Base-by-base conservation (phyloP, 2,113 vertebrate species). In the Entelurus aequoreus region DNA sequence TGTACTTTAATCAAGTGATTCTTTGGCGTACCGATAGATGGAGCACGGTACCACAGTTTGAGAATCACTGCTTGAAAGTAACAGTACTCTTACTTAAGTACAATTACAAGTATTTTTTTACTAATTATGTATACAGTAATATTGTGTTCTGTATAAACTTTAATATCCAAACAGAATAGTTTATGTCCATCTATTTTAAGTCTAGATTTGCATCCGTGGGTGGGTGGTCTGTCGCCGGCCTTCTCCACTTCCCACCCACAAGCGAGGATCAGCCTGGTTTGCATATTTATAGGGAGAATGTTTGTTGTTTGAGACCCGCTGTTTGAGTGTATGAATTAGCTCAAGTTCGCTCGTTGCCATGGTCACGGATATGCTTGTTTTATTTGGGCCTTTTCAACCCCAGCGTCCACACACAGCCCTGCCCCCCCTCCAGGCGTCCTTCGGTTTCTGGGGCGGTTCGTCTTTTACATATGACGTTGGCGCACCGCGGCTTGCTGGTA, bases 211-310 rank as follows among this genome's bases (percentile, higher is more conserved):
- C 55, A 63, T 68, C 62, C 61, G 63, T 36, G 51, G 59, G 74
- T 82, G 84, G 85, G 84, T 81, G 88, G 86, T 83, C 83, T 73
- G 60, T 74, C 75, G 63, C 72, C 62, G 56, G 66, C 58, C 52
- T 21, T 71, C 67, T 57, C 59, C 14, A 8, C 63, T 80, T 72
- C 79, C 81, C 79, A 75, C 78, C 77, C 76, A 71, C 79, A 48
- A 35, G 60, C 49, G 51, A 63, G 62, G 66, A 81, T 72, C 46
- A 62, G 82, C 68, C 81, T 71, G 68, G 80, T 86, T 87, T 87
- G 81, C 85, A 87, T 86, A 88, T 86, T 88, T 88, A 88, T 75
- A 71, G 77, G 74, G 62, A 82, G 84, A 78, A 84, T 85, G 87
- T 86, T 88, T 87, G 82, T 86, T 87, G 84, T 87, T 82, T 48